Conservation (phyloP, 2,888 invertebrate genomes). For the Nomada fabriciana region DNA sequence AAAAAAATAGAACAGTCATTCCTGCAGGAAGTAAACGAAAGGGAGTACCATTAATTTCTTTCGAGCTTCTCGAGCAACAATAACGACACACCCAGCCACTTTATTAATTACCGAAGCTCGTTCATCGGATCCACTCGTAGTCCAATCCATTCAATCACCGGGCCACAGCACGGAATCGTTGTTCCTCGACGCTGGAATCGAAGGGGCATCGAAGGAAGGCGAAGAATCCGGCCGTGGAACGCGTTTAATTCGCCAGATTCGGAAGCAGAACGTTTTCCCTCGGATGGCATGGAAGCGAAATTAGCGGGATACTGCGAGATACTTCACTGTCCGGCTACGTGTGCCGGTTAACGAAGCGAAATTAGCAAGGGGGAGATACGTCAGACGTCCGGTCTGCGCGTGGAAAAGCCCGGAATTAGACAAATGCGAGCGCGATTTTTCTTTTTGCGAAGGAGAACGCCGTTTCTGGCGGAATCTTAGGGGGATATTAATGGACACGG, state of each 20-base stretch:
- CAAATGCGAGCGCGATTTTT: conserved; percentile 20
- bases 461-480: background rate
- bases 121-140: too few species aligned
- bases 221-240: background rate
- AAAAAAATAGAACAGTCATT: too few species aligned
- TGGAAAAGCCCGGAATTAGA: conserved; percentile 15
- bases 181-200: too few species aligned
- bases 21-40: too few species aligned
- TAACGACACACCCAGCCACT: too few species aligned
- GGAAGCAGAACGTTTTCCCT: background rate
- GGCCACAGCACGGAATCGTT: too few species aligned
- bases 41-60: too few species aligned
- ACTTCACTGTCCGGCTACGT: conserved; percentile 31
- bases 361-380: conserved; percentile 39
- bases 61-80: too few species aligned
- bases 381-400: conserved; percentile 24
- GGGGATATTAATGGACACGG: background rate
- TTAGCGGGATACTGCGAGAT: conserved; percentile 31
- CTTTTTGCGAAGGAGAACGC: background rate
- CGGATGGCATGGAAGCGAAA: conserved; percentile 19
- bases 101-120: too few species aligned
- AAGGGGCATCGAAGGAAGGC: background rate
- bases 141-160: too few species aligned
- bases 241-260: conserved; percentile 39
- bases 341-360: conserved; percentile 34